Conservation (phyloP, 2,888 invertebrate genomes). For the Geotrupes spiniger region DNA sequence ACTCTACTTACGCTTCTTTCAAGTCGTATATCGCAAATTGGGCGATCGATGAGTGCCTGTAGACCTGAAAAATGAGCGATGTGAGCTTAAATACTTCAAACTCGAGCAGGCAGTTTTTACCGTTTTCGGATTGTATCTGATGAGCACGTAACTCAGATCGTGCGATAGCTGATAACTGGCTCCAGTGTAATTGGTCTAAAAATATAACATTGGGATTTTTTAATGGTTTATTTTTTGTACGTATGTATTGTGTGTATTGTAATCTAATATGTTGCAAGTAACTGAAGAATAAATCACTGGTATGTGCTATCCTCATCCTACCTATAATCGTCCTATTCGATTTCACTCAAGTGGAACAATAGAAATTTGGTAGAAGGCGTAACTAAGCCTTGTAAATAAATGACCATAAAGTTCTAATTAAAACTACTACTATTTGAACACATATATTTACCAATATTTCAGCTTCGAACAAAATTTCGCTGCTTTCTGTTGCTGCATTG, state of each 20-base stretch:
- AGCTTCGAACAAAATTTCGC: conserved; percentile 48
- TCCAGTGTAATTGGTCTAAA: conserved; percentile 43
- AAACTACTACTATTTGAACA: no score
- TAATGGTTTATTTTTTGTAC: not conserved
- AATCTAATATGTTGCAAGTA: no score
- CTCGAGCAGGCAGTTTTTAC: conserved; percentile 39
- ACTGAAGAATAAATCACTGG: no score
- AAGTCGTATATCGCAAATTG: conserved; percentile 63
- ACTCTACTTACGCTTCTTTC: conserved; percentile 52
- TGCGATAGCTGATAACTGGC: conserved; percentile 44
- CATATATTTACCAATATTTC: conserved; percentile 50
- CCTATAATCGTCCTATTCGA: no score
- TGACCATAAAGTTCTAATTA: no score
- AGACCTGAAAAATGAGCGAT: no score
- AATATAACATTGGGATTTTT: no score
- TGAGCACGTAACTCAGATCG: conserved; percentile 35
- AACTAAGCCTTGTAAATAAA: no score
- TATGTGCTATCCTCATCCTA: no score
- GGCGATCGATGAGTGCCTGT: conserved; percentile 64
- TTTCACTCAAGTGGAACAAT: no score
- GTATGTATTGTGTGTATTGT: not conserved
- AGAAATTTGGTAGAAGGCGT: no score
- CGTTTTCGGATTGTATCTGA: conserved; percentile 37
- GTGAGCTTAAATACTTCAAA: no score
- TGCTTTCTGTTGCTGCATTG: conserved; percentile 48